Evolutionary conservation across 2,888 invertebrate genomes (phyloP).

Genomic region (Tiliacea aurago): DNA sequence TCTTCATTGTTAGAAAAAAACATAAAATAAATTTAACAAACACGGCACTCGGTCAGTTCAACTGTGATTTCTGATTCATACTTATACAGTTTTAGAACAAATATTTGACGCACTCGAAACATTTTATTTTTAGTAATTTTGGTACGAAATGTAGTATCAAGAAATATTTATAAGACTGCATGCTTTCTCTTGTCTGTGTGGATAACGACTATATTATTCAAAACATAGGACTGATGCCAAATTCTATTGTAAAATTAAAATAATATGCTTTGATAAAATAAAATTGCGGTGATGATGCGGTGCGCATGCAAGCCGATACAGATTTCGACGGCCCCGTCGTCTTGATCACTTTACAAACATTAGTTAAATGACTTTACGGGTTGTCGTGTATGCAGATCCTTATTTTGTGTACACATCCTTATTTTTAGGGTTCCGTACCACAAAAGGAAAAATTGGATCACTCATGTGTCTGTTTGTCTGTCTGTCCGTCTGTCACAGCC

Average conservation of each 20-base stretch:
- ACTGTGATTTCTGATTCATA: slow-evolving; percentile 35
- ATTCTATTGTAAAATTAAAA: slow-evolving; percentile 34
- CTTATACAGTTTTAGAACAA: slow-evolving; percentile 40
- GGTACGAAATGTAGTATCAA: slow-evolving; percentile 8
- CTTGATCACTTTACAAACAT: not conserved
- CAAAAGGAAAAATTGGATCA: too few species aligned
- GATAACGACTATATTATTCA: slow-evolving; percentile 31
- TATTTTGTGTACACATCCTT: not conserved
- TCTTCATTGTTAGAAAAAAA: slow-evolving; percentile 7
- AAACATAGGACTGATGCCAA: slow-evolving; percentile 45
- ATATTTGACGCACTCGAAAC: slow-evolving; percentile 32
- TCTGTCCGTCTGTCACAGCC: too few species aligned
- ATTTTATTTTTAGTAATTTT: slow-evolving; percentile 40
- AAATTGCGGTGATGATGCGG: not conserved
- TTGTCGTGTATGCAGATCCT: not conserved
- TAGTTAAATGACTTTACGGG: not conserved
- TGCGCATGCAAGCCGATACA: not conserved
- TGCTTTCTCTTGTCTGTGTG: slow-evolving; percentile 16
- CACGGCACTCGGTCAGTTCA: slow-evolving; percentile 9
- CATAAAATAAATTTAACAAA: slow-evolving; percentile 9
- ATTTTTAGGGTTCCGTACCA: too few species aligned
- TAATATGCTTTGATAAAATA: slow-evolving; percentile 7
- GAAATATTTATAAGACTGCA: slow-evolving; percentile 36
- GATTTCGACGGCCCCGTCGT: not conserved
- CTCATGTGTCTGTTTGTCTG: too few species aligned